Evolutionary conservation across 2,888 invertebrate genomes (phyloP), one percentile per base, ranked within the genome.

Genomic region (Campoplex capitator): DNA sequence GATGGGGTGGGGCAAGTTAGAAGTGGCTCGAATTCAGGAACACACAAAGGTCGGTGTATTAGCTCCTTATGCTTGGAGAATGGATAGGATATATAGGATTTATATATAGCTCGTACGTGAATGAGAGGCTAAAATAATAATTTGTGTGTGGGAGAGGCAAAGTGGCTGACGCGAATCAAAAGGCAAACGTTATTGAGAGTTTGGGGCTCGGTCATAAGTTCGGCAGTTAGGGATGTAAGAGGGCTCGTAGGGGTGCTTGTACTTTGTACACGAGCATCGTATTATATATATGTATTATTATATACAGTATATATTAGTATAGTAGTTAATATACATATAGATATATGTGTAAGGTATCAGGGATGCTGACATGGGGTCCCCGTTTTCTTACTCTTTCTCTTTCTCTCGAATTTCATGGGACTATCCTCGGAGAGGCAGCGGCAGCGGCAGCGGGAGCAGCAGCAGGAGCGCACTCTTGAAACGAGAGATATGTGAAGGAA

Each of bases 211-310:
- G 87, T 87, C 90, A 89, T 91, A 93, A 93, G 93, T 93, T 93
- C 88, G 91, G 91, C 90, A 93, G 94, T 94, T 94, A 91, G 91
- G 91, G 89, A 91, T 90, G 89, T 91, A 91, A 92, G 92, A 91
- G 88, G 85, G 85, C 84, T 76, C 68, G 88, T 67, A 84, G 85
- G 84, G 86, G 58, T 77, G 86, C 81, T 84, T 84, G 84, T 84
- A 87, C 84, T 78, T 81, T 54, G 54, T 79, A 77, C 73, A 74
- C 81, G 38, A 68, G 68, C 75, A 68, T 81, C n/a, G 45, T 81
- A 76, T 35, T 18, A 70, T 71, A 35, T 71, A 77, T 38, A 38
- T 38, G 38, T 38, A 38, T 38, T 38, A 23, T 56, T 56, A 35
- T 68, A 77, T 51, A 56, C 54, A 23, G 16, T 73, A 73, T 80